Conservation (phyloP, 2,888 invertebrate genomes). For the Azorinus chamasolen region DNA sequence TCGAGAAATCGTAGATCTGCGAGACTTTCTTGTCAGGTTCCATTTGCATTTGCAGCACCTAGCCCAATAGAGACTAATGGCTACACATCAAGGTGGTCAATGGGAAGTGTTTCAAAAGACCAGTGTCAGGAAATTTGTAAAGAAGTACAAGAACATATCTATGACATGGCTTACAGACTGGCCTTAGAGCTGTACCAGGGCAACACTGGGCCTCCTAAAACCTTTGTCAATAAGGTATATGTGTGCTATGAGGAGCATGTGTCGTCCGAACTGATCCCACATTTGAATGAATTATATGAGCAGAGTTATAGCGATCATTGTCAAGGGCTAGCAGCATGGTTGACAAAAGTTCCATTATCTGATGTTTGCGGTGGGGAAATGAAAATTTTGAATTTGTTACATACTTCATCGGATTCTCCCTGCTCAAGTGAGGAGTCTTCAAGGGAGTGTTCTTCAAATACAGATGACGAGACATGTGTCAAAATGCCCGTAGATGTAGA, state of each 20-base stretch:
- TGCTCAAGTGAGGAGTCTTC: constrained; percentile 25
- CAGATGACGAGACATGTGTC: too few relatives aligned
- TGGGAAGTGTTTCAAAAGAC: constrained; percentile 48
- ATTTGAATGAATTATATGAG: constrained; percentile 73
- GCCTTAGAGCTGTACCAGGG: constrained; percentile 32
- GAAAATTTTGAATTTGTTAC: constrained; percentile 28
- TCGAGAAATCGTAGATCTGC: constrained; percentile 10
- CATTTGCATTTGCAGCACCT: background rate
- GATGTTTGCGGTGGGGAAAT: constrained; percentile 66
- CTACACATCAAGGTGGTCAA: constrained; percentile 46
- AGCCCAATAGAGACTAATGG: background rate
- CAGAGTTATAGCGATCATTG: constrained; percentile 66
- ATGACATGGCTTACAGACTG: constrained; percentile 51
- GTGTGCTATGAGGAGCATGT: constrained; percentile 79
- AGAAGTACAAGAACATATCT: constrained; percentile 63
- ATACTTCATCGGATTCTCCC: background rate
- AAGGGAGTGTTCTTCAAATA: background rate
- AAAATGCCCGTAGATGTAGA: too few relatives aligned
- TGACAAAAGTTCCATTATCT: constrained; percentile 52
- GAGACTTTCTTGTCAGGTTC: background rate
- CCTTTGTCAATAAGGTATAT: constrained; percentile 74
- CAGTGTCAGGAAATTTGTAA: constrained; percentile 56
- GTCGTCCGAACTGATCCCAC: constrained; percentile 70
- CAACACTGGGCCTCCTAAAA: constrained; percentile 20
- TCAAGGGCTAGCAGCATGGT: constrained; percentile 48